Evolutionary conservation across 2,797 vertebrate species (phyloP), one percentile per base, ranked within the genome.

Genomic region (Lutjanus argentimaculatus): DNA sequence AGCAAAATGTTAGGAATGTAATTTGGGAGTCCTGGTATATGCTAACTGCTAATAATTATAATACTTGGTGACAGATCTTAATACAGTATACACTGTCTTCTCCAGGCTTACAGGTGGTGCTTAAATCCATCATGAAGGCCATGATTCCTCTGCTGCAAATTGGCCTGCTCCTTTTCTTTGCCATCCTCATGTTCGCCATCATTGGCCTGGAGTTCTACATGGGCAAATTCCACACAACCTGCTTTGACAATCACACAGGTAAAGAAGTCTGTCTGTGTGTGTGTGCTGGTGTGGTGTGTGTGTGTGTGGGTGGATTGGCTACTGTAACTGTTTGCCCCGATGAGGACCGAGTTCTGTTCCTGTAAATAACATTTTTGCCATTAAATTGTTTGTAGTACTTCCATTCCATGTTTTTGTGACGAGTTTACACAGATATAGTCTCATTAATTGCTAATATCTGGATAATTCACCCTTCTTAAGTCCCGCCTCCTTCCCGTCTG

Each of bases 91-190:
- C 7, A 9, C 19, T 84, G 65, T 91, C 48, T 82, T 62, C 75
- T 89, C 63, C 90, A 99, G 98, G 98, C 96, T 95, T 98, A 93
- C 98, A 99, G 95, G 98, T 99, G 79, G 98, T 99, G 89, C 96
- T 99, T 79, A 99, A 99, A 92, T 98, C 98, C 74, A 99, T 99
- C 95, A 99, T 98, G 98, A 99, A 99, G 95, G 98, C 97, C 84
- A 99, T 98, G 97, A 98, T 99, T 83, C 98, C 98, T 19, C 94
- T 99, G 93, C 97, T 99, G 89, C 98, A 99, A 94, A 99, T 98
- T 36, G 98, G 98, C 86, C 95, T 99, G 90, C 96, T 99, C 85
- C 96, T 99, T 68, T 99, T 99, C 94, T 98, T 98, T 75, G 97
- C 97, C 85, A 98, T 99, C 92, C 97, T 99, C 94, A 98, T 99